Evolutionary conservation across 2,888 invertebrate genomes (phyloP).

Genomic region (Drosophila ochracea): DNA sequence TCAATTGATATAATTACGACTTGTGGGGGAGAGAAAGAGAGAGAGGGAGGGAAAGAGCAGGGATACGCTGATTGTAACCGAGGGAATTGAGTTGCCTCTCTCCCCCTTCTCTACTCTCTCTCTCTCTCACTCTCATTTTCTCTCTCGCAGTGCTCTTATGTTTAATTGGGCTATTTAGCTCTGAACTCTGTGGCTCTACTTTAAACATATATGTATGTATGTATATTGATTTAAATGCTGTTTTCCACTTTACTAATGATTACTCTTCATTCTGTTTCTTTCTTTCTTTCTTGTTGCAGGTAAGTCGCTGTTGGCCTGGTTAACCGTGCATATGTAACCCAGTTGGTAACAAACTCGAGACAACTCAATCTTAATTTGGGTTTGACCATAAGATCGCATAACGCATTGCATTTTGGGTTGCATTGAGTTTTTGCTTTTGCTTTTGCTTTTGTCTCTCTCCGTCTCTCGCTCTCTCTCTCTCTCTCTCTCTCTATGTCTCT

Average conservation of each 20-base stretch:
- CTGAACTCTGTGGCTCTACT: constrained; percentile 15
- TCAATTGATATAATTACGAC: constrained; percentile 76
- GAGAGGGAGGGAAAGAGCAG: background rate
- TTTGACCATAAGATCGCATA: constrained; percentile 20
- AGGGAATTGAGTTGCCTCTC: constrained; percentile 44
- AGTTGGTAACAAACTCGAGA: constrained; percentile 19
- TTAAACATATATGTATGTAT: background rate
- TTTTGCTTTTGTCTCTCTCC: constrained; percentile 9
- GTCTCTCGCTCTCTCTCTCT: background rate
- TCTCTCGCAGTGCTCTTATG: constrained; percentile 23
- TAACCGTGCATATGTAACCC: constrained; percentile 32
- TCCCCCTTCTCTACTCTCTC: background rate
- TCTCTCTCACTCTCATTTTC: background rate
- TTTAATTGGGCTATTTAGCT: constrained; percentile 63
- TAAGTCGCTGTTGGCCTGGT: constrained; percentile 62
- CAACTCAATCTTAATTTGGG: constrained; percentile 39
- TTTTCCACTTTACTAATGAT: constrained; percentile 62
- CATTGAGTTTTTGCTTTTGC: background rate
- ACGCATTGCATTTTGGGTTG: constrained; percentile 9
- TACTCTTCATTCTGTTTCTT: constrained; percentile 31
- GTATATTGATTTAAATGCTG: constrained; percentile 57
- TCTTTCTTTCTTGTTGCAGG: constrained; percentile 63
- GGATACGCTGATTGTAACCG: constrained; percentile 41
- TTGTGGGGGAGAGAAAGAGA: constrained; percentile 1
- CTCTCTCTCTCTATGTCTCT: constrained; percentile 25